Evolutionary conservation across 2,797 vertebrate species (phyloP), one percentile per base, ranked within the genome.

Genomic region (Brotula barbata): DNA sequence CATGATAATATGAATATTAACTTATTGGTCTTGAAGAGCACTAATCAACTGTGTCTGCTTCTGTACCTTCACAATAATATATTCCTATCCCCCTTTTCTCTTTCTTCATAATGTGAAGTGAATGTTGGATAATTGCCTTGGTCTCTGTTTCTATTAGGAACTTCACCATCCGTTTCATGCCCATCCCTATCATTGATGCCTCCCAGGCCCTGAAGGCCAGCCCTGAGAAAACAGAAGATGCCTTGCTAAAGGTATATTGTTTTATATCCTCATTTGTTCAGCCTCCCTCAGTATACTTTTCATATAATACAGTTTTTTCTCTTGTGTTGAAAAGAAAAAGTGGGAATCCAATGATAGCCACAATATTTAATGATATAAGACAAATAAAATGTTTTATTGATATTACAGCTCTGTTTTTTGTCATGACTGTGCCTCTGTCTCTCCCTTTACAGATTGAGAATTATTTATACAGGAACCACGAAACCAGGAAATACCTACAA

Each of bases 191-290:
- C 90, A 95, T 96, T 1, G 97, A 99, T 58, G 96, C 96, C 36
- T 95, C 96, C 34, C 96, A 98, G 87, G 95, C 96, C 13, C 91
- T 99, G 49, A 99, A 98, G 88, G 93, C 95, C 23, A 96, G 92
- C 70, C 96, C 96, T 0, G 97, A 99, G 77, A 98, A 95, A 84
- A 99, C 96, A 0, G 97, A 99, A 84, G 97, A 99, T 11, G 96
- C 97, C 0, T 87, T 99, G 68, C 90, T 97, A 31, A 98, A 95
- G 94, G 96, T 98, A 86, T n/a, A 51, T 23, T 19, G 33, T 14
- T 34, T 37, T 13, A n/a, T 3, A 21, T 22, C 23, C 6, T 34
- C 12, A 22, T 23, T 45, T 40, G 7, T 33, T 2, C 20, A 45
- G 44, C 15, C 39, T 15, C 19, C 31, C 15, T 43, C 13, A 37